Evolutionary conservation across 2,888 invertebrate species (phyloP).

Genomic region (Crocallis elinguaria): DNA sequence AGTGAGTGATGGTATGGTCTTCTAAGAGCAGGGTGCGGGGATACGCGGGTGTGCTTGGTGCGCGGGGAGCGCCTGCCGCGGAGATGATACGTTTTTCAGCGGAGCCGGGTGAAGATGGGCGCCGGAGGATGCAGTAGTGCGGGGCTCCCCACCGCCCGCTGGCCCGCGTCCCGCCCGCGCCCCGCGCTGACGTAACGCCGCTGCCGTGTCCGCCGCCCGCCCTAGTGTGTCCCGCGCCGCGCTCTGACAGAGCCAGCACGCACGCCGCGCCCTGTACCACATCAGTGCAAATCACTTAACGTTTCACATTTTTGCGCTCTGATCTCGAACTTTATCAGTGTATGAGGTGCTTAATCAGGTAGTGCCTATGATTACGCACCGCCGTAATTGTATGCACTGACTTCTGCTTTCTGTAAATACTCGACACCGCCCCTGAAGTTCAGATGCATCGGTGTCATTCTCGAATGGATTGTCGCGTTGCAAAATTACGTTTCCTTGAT

Average conservation of each 20-base stretch:
- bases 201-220: conserved; percentile 78
- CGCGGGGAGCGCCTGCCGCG: conserved; percentile 53
- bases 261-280: conserved; percentile 70
- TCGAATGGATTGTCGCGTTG: conserved; percentile 70
- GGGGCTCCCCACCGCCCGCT: conserved; percentile 55
- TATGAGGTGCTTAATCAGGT: conserved; percentile 69
- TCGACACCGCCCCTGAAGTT: conserved; percentile 68
- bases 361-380: conserved; percentile 59
- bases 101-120: conserved; percentile 71
- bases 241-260: conserved; percentile 72
- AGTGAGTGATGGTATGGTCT: conserved; percentile 55
- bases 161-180: conserved; percentile 45
- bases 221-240: conserved; percentile 83
- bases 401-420: conserved; percentile 46
- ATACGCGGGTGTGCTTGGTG: conserved; percentile 40
- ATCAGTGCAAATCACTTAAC: conserved; percentile 79
- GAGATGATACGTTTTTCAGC: conserved; percentile 77
- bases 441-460: conserved; percentile 77
- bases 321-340: conserved; percentile 70
- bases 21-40: conserved; percentile 32
- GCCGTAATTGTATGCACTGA: conserved; percentile 42
- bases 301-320: conserved; percentile 71
- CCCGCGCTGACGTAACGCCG: conserved; percentile 82
- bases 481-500: conserved; percentile 60
- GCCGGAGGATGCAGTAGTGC: conserved; percentile 80